Percentiles rank a stretch among this genome's conserved stretches.
These are phyloP conservation scores for Butastur rufipennis DNA, from an alignment of 2,113 vertebrate species.

Conservation along the genomic window DNA sequence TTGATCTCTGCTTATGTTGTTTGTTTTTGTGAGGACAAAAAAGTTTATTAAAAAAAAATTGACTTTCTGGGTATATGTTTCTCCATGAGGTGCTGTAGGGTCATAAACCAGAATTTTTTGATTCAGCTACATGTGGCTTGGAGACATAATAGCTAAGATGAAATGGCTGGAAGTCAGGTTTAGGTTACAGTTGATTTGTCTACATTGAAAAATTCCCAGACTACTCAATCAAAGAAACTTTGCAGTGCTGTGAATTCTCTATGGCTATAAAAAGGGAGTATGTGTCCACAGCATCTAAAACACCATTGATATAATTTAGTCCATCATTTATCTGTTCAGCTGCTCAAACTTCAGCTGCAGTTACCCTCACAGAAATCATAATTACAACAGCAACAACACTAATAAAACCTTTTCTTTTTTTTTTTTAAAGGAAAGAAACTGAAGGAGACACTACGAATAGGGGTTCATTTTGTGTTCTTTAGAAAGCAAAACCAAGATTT, in stretches of 20 bases:
- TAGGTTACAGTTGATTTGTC: neutral
- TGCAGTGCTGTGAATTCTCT: neutral
- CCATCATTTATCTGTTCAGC: neutral
- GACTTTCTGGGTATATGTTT: neutral
- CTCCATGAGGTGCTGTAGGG: neutral
- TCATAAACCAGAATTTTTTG: neutral
- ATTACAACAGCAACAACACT: neutral
- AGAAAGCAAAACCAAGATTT: neutral
- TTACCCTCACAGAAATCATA: neutral
- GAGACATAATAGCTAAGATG: neutral
- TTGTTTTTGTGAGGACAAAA: neutral
- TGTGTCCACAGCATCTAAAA: neutral
- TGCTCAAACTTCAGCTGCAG: neutral
- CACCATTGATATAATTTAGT: neutral
- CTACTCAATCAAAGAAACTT: neutral
- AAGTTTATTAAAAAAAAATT: neutral
- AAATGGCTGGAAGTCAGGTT: neutral
- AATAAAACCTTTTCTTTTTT: neutral
- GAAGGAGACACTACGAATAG: neutral
- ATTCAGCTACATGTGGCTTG: neutral
- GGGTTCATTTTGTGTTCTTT: neutral
- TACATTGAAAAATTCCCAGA: neutral
- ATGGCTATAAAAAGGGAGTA: neutral
- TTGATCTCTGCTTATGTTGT: neutral
- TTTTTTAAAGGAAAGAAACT: neutral